Base-by-base conservation (phyloP, 2,113 vertebrate genomes). In the Amblyornis subalaris region DNA sequence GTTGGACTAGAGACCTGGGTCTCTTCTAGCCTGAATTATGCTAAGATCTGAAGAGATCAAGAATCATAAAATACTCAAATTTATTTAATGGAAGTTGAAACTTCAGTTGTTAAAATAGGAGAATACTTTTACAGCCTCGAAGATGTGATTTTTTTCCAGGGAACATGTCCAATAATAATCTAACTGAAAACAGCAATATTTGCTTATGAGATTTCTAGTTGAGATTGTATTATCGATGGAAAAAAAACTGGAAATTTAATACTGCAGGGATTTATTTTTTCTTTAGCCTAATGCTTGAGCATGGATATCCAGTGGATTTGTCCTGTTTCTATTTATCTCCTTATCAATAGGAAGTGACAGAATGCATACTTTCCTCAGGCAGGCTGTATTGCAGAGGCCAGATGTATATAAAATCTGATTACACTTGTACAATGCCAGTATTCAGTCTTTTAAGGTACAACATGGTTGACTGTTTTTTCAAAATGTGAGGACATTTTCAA, bases 361-460 rank as follows among this genome's bases (percentile, higher is more conserved):
- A 78, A 80, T 57, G 67, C 64, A 77, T 78, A 65, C 44, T 93
- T 96, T 95, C 50, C 51, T 64, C 58, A 94, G 84, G 95, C 20
- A 91, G 61, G 35, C 79, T 85, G 54, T 62, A 79, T 78, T 95
- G 77, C 81, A 82, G 75, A 96, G n/a, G 73, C 69, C 91, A 97
- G 82, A 96, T 97, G 86, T 92, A 36, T 88, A 88, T 47, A 88
- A 89, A 96, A 96, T 86, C 93, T 94, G 89, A 97, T 97, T 97
- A 97, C 95, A 95, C 61, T 88, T 90, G 81, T 75, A 90, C 66
- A 94, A 65, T 87, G 84, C 16, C 31, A 91, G 73, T 85, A 88
- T 89, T 93, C 65, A 93, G 82, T 86, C 72, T 95, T 93, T 94
- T 94, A 92, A 95, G 55, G 93, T 75, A 85, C 45, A 89, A 75